These are phyloP conservation scores for Linepithema humile DNA, from an alignment of 1,140 invertebrate genomes.

Conservation along the genomic window DNA sequence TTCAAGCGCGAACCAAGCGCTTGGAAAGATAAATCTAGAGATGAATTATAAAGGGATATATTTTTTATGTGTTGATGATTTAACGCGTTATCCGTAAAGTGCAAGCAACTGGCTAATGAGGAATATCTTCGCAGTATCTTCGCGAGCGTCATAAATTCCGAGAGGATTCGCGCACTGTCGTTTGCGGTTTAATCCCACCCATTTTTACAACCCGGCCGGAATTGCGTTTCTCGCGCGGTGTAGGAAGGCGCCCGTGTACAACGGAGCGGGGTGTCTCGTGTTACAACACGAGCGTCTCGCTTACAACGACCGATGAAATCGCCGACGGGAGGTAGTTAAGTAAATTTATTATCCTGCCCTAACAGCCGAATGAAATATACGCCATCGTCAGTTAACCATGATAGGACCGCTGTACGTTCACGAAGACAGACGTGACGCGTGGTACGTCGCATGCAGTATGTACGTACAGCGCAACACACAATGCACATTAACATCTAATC, in stretches of 20 bases:
- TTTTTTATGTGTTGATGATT: not conserved
- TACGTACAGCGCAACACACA: not conserved
- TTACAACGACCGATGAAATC: slow-evolving; percentile 39
- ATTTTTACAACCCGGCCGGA: slow-evolving; percentile 14
- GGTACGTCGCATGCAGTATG: not conserved
- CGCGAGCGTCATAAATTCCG: not conserved
- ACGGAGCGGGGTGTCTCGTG: slow-evolving; percentile 34
- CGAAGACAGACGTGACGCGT: slow-evolving; percentile 11
- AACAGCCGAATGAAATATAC: slow-evolving; percentile 56
- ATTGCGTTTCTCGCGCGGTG: slow-evolving; percentile 3
- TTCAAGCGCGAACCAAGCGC: not conserved
- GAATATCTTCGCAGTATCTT: not conserved
- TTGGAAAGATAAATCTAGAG: not conserved
- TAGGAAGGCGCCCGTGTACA: not conserved
- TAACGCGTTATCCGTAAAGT: not conserved
- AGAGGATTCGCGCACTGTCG: not conserved
- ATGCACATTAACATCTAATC: not conserved
- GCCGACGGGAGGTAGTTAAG: slow-evolving; percentile 56
- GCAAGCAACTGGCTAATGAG: not conserved
- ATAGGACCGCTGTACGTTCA: slow-evolving; percentile 34
- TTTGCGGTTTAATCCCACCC: slow-evolving; percentile 22
- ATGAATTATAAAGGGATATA: not conserved
- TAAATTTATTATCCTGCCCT: slow-evolving; percentile 59
- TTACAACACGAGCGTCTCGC: slow-evolving; percentile 38
- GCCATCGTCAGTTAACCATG: slow-evolving; percentile 35